Percentiles rank a stretch among this genome's conserved stretches.
Conservation (phyloP, 2,113 vertebrate genomes). For the Calypte anna region DNA sequence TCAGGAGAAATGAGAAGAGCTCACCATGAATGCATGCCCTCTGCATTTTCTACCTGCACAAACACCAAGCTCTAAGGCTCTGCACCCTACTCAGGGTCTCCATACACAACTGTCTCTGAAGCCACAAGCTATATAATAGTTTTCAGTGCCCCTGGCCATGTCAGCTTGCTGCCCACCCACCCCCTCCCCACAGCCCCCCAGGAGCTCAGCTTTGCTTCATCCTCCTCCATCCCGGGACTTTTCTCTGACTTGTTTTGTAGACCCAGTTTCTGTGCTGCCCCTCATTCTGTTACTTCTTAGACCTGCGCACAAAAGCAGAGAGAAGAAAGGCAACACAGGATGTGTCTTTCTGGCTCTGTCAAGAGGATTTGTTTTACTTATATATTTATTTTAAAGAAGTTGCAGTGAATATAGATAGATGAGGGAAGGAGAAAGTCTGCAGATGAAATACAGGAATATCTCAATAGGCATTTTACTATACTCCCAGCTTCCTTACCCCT, state of each 20-base stretch:
- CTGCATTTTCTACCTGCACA: background rate
- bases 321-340: background rate
- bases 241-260: fast-evolving
- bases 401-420: background rate
- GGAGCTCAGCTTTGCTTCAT: background rate
- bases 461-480: background rate
- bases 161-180: background rate
- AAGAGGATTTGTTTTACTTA: background rate
- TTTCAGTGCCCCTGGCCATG: background rate
- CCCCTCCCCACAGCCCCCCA: background rate
- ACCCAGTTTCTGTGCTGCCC: background rate
- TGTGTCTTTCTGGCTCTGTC: background rate
- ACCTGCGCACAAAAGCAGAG: background rate
- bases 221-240: background rate
- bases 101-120: background rate
- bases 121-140: background rate
- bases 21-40: background rate
- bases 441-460: slow-evolving; percentile 32
- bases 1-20: background rate
- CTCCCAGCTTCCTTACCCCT: slow-evolving; percentile 4
- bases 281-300: background rate
- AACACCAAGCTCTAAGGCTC: background rate
- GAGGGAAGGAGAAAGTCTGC: background rate
- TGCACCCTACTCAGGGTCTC: background rate
- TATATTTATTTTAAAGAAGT: background rate